A percentile compares a stretch with the other conserved stretches of the same genome.
These are phyloP conservation scores for Calycopis cecrops DNA, from an alignment of 1,140 invertebrate species.

Conservation along the genomic window DNA sequence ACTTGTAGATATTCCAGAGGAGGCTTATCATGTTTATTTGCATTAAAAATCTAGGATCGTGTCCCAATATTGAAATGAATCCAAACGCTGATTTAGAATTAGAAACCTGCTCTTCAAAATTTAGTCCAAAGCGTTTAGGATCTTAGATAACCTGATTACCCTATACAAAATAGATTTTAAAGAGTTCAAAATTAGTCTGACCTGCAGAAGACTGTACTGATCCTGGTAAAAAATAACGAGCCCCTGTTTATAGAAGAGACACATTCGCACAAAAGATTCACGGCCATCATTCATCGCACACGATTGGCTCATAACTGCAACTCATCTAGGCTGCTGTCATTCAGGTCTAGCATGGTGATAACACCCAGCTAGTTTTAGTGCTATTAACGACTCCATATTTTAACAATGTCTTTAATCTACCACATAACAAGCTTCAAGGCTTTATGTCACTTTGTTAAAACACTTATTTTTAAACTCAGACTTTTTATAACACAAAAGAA, in stretches of 20 bases:
- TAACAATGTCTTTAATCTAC: too few species aligned
- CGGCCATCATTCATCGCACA: conserved; percentile 66
- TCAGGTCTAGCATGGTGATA: conserved; percentile 63
- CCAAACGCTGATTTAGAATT: not conserved
- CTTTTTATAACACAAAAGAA: too few species aligned
- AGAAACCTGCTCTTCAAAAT: conserved; percentile 9
- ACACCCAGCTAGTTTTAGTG: conserved; percentile 65
- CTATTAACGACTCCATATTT: conserved; percentile 37
- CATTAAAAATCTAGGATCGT: conserved; percentile 26
- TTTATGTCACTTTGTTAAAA: too few species aligned
- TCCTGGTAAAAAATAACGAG: conserved; percentile 7
- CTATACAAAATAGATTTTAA: too few species aligned
- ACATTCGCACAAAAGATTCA: conserved; percentile 57
- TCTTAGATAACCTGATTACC: not conserved
- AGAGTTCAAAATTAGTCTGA: conserved; percentile 13
- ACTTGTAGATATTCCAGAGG: conserved; percentile 45
- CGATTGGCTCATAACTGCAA: conserved; percentile 59
- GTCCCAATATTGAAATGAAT: conserved; percentile 12
- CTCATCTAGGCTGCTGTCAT: conserved; percentile 59
- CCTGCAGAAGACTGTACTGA: conserved; percentile 1
- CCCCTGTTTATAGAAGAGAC: conserved; percentile 12
- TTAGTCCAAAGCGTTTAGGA: not conserved
- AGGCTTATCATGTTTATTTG: conserved; percentile 67
- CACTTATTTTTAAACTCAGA: too few species aligned
- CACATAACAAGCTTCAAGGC: too few species aligned